Evolutionary conservation across 2,888 invertebrate genomes (phyloP), one percentile per base, ranked within the genome.

Genomic region (Rhagium mordax): DNA sequence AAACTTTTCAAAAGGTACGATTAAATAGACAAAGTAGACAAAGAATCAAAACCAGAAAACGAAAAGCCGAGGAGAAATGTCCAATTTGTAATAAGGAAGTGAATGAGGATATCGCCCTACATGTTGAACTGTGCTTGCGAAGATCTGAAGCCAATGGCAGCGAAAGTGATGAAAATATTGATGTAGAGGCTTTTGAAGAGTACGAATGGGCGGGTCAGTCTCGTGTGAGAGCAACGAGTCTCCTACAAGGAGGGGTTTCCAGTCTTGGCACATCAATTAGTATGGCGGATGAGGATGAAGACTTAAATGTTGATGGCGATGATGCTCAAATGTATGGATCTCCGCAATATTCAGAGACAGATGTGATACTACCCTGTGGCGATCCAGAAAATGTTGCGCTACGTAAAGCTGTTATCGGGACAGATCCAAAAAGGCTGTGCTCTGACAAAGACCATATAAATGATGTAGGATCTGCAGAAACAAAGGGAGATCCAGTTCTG

Each of bases 201-300:
- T 98, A 97, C 87, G 94, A 95, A 84, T 97, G 97, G 97, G 96
- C 96, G 27, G 96, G 96, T 0, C 94, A 97, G 86, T 94, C 95
- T 84, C 89, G 97, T 71, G 92, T 95, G 67, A 89, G 94, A 3
- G 94, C 93, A 0, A 91, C 93, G 0, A 93, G 94, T 3, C 88
- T 96, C 77, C 90, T 95, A 61, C 90, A 91, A 76, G 93, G 93
- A 15, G 92, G 92, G 53, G 91, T 92, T 80, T 89, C 91, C n/a
- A 90, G 90, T 33, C 81, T 90, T 65, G 89, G 90, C 1, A 88
- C 89, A 6, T 84, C 87, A 15, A 82, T 89, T 60, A 86, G 81
- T 65, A 86, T 83, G 83, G 85, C 81, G 51, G 88, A 87, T 77
- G 90, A 91, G 60, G 94, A 95, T 77, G 95, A 94, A 79, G 94